Conservation (phyloP, 1,140 invertebrate genomes). For the Mylabris phalerata region DNA sequence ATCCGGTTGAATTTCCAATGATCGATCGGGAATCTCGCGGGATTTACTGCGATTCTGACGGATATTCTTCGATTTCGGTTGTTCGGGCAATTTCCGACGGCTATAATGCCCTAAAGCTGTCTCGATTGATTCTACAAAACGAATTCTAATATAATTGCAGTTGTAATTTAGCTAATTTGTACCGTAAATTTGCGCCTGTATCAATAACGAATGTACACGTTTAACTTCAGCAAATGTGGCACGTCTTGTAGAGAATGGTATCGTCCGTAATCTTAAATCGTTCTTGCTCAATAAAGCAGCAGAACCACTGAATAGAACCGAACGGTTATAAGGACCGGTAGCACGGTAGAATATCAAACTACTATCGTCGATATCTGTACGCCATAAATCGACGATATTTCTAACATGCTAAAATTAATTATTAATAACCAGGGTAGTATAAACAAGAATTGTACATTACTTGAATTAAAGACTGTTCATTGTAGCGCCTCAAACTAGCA, state of each 20-base stretch:
- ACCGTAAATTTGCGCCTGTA: slow-evolving; percentile 47
- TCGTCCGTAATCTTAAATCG: slow-evolving; percentile 59
- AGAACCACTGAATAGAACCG: slow-evolving; percentile 68
- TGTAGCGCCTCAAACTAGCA: slow-evolving; percentile 71
- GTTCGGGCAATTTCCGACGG: slow-evolving; percentile 24
- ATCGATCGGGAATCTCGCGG: slow-evolving; percentile 45
- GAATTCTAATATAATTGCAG: background rate
- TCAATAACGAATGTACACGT: slow-evolving; percentile 64
- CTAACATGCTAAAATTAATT: slow-evolving; percentile 59
- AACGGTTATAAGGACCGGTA: slow-evolving; percentile 63
- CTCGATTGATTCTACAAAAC: slow-evolving; percentile 29
- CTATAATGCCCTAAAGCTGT: slow-evolving; percentile 18
- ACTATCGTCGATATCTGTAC: slow-evolving; percentile 57
- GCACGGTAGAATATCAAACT: slow-evolving; percentile 74
- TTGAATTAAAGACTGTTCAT: slow-evolving; percentile 62
- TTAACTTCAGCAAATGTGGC: slow-evolving; percentile 77
- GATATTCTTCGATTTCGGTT: slow-evolving; percentile 7
- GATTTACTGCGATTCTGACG: slow-evolving; percentile 49
- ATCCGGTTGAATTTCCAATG: slow-evolving; percentile 39
- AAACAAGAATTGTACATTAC: slow-evolving; percentile 38
- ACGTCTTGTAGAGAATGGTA: slow-evolving; percentile 77
- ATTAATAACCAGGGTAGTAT: slow-evolving; percentile 8
- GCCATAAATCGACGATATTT: slow-evolving; percentile 66
- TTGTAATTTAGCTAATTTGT: slow-evolving; percentile 5
- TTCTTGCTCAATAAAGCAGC: slow-evolving; percentile 58